A percentile compares a stretch with the other conserved stretches of the same genome.
phyloP scores from a whole-genome alignment of 92 coral and sea anemone genomes.

The Palythoa grandis region DNA sequence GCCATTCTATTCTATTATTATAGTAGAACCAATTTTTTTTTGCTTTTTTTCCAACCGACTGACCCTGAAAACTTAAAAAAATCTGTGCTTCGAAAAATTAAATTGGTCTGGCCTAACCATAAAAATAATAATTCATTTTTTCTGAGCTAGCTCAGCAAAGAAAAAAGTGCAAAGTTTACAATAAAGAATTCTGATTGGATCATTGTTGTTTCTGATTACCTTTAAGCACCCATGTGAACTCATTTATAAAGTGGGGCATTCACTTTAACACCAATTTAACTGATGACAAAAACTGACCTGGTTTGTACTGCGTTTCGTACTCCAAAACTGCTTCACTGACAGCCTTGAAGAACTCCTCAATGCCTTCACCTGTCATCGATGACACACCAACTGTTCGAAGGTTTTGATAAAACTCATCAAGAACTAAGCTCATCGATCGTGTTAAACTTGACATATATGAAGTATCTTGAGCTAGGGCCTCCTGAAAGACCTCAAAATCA shows the following conservation, averaged over 20 bases:
- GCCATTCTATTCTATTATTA: no score
- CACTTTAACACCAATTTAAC: neutral
- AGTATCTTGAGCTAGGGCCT: conserved; percentile 91
- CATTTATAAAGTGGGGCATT: neutral
- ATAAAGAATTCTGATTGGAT: no score
- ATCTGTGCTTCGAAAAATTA: no score
- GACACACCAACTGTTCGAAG: conserved; percentile 94
- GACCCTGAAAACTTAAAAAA: no score
- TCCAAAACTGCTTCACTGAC: conserved; percentile 82
- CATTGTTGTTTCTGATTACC: no score
- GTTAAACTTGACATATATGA: conserved; percentile 97
- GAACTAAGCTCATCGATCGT: conserved; percentile 91
- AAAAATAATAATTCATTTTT: no score
- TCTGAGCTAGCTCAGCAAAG: no score
- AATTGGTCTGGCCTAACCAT: no score
- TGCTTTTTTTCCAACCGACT: no score
- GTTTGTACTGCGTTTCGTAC: conserved; percentile 91
- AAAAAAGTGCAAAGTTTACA: no score
- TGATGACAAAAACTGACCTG: conserved; percentile 66
- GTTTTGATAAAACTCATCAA: conserved; percentile 95
- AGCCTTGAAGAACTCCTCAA: conserved; percentile 81
- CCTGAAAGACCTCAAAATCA: conserved; percentile 93
- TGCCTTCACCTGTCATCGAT: conserved; percentile 95
- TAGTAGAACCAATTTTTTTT: no score
- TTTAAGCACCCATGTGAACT: no score